These are phyloP conservation scores for Rhagonycha lutea DNA, from an alignment of 2,888 invertebrate genomes.

Conservation along the genomic window DNA sequence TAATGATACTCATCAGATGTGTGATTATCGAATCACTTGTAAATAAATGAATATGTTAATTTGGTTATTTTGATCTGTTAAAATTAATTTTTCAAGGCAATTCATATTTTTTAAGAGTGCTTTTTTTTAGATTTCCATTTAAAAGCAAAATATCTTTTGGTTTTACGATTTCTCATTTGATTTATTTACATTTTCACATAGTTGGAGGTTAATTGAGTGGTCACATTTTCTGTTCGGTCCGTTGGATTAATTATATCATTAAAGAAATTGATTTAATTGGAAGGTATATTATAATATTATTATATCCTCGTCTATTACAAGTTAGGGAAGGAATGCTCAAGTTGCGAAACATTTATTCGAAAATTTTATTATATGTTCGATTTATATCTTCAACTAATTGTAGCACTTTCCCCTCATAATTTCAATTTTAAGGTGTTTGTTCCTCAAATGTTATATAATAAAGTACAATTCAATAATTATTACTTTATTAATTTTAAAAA, in stretches of 20 bases:
- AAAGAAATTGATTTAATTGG: neutral
- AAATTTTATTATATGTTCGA: neutral
- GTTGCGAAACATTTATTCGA: neutral
- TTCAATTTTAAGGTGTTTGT: neutral
- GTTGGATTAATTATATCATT: neutral
- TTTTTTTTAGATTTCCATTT: no score
- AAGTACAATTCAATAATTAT: no score
- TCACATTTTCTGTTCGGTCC: neutral
- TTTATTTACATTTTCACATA: neutral
- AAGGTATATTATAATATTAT: neutral
- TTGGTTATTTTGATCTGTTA: no score
- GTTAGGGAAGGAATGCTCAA: neutral
- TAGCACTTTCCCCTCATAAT: neutral
- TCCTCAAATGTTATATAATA: neutral
- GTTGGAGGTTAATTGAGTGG: neutral
- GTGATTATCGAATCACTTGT: no score
- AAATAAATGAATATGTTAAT: no score
- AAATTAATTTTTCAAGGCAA: no score
- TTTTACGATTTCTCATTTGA: no score
- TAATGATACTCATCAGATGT: neutral
- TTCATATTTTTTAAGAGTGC: no score
- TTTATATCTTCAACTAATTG: neutral
- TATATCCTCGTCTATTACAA: neutral
- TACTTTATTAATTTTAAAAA: no score
- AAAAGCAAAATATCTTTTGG: no score